Evolutionary conservation across 2,888 invertebrate species (phyloP).

Genomic region (Ditula angustiorana): DNA sequence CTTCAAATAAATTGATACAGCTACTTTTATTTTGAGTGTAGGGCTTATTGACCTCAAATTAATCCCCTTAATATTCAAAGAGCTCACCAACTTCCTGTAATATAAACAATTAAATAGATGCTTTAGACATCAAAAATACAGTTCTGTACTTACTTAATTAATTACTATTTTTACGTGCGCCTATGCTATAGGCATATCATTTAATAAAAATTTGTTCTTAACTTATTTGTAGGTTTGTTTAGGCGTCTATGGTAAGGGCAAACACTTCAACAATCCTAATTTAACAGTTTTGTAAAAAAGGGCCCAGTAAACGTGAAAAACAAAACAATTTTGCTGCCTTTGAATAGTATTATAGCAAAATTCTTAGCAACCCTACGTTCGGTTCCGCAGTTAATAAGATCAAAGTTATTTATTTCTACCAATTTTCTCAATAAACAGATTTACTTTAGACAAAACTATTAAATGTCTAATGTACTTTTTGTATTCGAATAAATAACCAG

Average conservation of each 20-base stretch:
- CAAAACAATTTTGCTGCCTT: too few species aligned
- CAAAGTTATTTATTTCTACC: too few species aligned
- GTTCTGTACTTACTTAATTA: not conserved
- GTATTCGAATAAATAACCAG: too few species aligned
- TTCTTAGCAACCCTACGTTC: too few species aligned
- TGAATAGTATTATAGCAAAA: too few species aligned
- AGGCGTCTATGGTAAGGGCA: not conserved
- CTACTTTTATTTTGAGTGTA: conserved; percentile 66
- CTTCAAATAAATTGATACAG: conserved; percentile 68
- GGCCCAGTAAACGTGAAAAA: too few species aligned
- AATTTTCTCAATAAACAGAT: too few species aligned
- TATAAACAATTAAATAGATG: conserved; percentile 73
- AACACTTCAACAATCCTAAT: too few species aligned
- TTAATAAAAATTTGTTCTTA: not conserved
- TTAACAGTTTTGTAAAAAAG: too few species aligned
- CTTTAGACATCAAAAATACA: conserved; percentile 42
- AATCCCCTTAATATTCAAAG: conserved; percentile 74
- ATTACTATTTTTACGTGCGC: not conserved
- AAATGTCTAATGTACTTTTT: too few species aligned
- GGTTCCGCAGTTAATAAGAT: too few species aligned
- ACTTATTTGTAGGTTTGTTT: not conserved
- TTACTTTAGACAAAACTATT: too few species aligned
- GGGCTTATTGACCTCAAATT: conserved; percentile 66
- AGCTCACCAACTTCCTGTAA: conserved; percentile 85
- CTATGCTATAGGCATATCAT: not conserved